These are phyloP conservation scores for Ptychobarbus kaznakovi DNA, from an alignment of 2,797 vertebrate genomes.

Conservation along the genomic window DNA sequence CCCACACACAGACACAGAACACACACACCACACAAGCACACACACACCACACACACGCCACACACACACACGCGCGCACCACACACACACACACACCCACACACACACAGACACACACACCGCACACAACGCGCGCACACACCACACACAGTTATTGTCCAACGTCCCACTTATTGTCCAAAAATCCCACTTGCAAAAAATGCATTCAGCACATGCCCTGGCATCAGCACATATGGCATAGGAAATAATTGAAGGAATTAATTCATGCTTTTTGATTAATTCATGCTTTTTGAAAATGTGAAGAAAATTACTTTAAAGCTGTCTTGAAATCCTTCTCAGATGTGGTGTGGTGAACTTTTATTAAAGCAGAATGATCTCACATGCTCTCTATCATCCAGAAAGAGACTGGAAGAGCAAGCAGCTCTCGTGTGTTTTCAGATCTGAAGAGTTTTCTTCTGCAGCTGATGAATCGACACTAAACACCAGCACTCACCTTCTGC, in stretches of 20 bases:
- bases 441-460: conserved; percentile 40
- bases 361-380: conserved; percentile 34
- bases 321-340: not conserved
- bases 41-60: no score
- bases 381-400: conserved; percentile 57
- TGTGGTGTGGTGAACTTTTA: not conserved
- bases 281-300: conserved; percentile 7
- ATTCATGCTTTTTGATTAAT: no score
- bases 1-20: no score
- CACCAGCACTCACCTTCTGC: not conserved
- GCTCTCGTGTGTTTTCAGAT: conserved; percentile 18
- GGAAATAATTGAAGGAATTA: conserved; percentile 26
- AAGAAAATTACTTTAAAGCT: not conserved
- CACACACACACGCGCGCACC: not conserved
- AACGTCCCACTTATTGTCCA: conserved; percentile 5
- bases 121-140: conserved; percentile 13
- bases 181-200: no score
- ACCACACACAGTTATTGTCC: conserved; percentile 35
- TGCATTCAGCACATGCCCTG: conserved; percentile 50
- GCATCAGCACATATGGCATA: conserved; percentile 11
- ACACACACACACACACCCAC: not conserved
- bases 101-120: not conserved
- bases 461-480: not conserved
- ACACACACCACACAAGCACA: no score
- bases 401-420: conserved; percentile 42